Base-by-base conservation (phyloP, 1,140 invertebrate genomes). In the Helicoverpa zea region DNA sequence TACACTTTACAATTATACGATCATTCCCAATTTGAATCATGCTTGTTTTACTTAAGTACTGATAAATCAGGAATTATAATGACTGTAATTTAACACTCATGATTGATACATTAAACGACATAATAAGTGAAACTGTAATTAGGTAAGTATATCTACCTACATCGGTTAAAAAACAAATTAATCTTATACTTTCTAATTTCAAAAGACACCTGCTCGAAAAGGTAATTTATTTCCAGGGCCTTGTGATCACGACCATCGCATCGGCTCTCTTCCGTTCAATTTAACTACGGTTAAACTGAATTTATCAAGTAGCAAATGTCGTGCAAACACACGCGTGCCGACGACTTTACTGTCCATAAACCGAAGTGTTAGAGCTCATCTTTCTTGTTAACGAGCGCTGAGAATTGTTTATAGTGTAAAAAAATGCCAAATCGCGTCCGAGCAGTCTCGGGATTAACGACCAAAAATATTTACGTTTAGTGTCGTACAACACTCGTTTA, bases 361-460 rank as follows among this genome's bases (percentile, higher is more conserved):
- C 84, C 76, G 83, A 86, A 88, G 84, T 87, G 88, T 92, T 94
- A 94, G 86, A 92, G 90, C 89, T 90, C 93, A 94, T 94, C 90
- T 91, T 93, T 94, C 93, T 93, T 92, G 85, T 94, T 94, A 94
- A 94, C 91, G 93, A 91, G 59, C 88, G 74, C 58, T 61, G 70
- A 43, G 90, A 88, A 94, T 91, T 94, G 91, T 93, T 94, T 92
- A 92, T 93, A 91, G 91, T 92, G 88, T 91, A 93, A 93, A 93
- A 94, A 94, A 86, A 82, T 84, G 83, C 81, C 81, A 86, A 85
- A 82, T 87, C 66, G 47, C 74, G 82, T 86, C 81, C 84, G 72
- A 80, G 59, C 84, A 82, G 58, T 89, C 73, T 84, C 79, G 80
- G 84, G 85, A 88, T 90, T 88, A 92, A 90, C 86, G 81, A 85